These are phyloP conservation scores for Sympetrum striolatum DNA, from an alignment of 2,888 invertebrate species.

Conservation along the genomic window DNA sequence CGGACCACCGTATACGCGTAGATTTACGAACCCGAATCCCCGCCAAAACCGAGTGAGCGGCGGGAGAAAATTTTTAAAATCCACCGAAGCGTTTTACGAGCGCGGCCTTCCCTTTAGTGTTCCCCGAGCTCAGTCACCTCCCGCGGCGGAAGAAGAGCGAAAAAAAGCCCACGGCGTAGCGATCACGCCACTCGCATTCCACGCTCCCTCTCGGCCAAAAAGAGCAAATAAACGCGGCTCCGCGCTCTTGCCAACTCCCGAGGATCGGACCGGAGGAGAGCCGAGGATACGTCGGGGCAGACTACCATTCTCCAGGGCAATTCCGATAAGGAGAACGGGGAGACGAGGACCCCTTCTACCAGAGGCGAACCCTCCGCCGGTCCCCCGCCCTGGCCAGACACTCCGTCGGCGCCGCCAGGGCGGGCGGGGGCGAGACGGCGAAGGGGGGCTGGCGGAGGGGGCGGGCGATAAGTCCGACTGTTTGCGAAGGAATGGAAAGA, in stretches of 20 bases:
- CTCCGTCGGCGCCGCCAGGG: conserved; percentile 37
- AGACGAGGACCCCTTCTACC: background rate
- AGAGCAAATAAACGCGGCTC: conserved; percentile 5
- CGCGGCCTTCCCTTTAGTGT: background rate
- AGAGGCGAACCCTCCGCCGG: background rate
- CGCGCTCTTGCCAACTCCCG: conserved; percentile 34
- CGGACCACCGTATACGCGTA: background rate
- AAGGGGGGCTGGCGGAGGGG: background rate
- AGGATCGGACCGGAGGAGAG: background rate
- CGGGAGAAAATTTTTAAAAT: background rate
- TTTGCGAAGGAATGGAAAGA: conserved; percentile 31
- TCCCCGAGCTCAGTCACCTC: background rate
- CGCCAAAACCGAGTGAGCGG: background rate
- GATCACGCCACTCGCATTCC: conserved; percentile 39
- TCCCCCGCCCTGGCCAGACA: conserved; percentile 24
- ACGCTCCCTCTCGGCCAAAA: background rate
- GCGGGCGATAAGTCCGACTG: background rate
- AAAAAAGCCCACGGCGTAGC: background rate
- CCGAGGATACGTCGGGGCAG: background rate
- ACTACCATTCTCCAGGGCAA: background rate
- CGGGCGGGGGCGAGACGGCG: background rate
- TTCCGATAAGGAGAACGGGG: background rate
- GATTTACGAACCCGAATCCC: background rate
- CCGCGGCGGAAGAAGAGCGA: background rate
- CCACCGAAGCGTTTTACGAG: background rate